Percentiles rank a stretch among this genome's conserved stretches.
These are phyloP conservation scores for Micromussa lordhowensis DNA, from an alignment of 92 coral and sea anemone species.

Conservation along the genomic window DNA sequence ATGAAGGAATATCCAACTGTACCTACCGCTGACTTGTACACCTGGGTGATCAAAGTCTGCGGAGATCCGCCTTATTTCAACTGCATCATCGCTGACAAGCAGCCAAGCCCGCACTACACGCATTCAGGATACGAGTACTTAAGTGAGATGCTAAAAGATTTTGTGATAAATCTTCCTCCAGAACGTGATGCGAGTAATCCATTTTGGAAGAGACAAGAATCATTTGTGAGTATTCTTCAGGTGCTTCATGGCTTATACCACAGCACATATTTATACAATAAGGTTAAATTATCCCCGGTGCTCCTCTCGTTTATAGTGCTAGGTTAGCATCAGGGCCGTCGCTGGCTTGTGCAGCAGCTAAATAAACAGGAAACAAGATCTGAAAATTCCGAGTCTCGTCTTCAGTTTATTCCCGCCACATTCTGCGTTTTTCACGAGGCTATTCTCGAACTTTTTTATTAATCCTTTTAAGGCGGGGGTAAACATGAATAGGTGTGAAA, in stretches of 20 bases:
- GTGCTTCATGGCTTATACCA: too few relatives aligned
- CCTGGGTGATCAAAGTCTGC: constrained; percentile 67
- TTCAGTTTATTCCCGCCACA: too few relatives aligned
- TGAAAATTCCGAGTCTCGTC: too few relatives aligned
- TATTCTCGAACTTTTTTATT: too few relatives aligned
- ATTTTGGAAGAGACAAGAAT: neutral
- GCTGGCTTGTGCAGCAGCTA: too few relatives aligned
- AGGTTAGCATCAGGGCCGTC: too few relatives aligned
- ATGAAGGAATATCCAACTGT: constrained; percentile 62
- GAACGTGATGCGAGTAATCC: neutral
- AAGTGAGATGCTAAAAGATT: constrained; percentile 49
- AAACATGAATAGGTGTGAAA: too few relatives aligned
- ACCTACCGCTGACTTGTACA: too few relatives aligned
- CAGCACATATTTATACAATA: too few relatives aligned
- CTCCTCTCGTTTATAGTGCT: neutral
- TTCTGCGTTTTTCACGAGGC: too few relatives aligned
- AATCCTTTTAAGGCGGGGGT: too few relatives aligned
- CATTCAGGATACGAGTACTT: constrained; percentile 68
- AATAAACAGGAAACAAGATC: too few relatives aligned
- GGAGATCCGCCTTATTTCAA: constrained; percentile 64
- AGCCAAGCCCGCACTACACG: constrained; percentile 81
- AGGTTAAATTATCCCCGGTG: neutral
- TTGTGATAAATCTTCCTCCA: constrained; percentile 12
- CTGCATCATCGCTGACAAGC: constrained; percentile 60
- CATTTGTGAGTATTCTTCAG: neutral